Conservation (phyloP, 2,797 vertebrate genomes). For the Bryconaethiops microstoma region DNA sequence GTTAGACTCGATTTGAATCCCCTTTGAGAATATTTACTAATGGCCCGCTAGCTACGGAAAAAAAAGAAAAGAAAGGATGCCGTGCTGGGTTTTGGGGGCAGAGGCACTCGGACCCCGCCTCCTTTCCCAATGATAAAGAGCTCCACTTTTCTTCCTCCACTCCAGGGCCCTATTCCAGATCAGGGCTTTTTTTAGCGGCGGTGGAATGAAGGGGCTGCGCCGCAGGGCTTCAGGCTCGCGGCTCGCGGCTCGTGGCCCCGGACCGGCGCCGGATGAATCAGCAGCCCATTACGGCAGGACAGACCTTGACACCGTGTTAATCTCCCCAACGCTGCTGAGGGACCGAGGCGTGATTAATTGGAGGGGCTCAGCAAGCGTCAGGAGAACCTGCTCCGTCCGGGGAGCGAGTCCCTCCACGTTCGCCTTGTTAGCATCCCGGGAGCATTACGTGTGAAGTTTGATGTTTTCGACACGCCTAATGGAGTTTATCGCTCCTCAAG, state of each 20-base stretch:
- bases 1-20: no score
- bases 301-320: constrained; percentile 46
- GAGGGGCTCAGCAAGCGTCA: constrained; percentile 3
- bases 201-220: constrained; percentile 33
- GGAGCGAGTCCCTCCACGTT: not conserved
- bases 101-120: constrained; percentile 26
- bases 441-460: not conserved
- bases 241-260: constrained; percentile 21
- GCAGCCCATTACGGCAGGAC: constrained; percentile 43
- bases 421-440: not conserved
- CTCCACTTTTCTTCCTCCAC: constrained; percentile 52
- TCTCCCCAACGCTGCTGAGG: constrained; percentile 37
- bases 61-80: not conserved
- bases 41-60: no score
- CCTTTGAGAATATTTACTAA: not conserved
- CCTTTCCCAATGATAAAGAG: constrained; percentile 55
- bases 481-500: not conserved
- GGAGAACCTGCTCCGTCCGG: constrained; percentile 8
- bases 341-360: constrained; percentile 50
- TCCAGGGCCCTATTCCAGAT: constrained; percentile 58
- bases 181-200: constrained; percentile 50
- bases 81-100: constrained; percentile 34
- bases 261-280: constrained; percentile 40
- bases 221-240: constrained; percentile 25
- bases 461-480: not conserved